Percentiles rank a stretch among this genome's conserved stretches.
Evolutionary conservation across 2,888 invertebrate genomes (phyloP).

Genomic region (Gari tellinella): DNA sequence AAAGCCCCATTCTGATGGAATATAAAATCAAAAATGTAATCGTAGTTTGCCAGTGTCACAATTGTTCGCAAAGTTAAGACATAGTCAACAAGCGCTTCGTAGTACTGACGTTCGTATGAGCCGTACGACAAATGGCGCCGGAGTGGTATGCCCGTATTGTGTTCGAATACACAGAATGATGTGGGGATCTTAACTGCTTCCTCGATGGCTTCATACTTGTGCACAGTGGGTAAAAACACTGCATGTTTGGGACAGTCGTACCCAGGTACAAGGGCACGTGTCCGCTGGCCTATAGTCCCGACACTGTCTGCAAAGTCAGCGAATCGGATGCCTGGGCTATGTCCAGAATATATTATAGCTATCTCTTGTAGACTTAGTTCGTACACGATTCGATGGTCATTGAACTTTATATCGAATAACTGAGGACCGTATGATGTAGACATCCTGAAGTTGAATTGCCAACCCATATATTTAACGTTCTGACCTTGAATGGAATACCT

Average conservation of each 20-base stretch:
- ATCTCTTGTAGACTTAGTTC: conserved; percentile 79
- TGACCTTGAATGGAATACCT: conserved; percentile 75
- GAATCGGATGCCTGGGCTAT: conserved; percentile 61
- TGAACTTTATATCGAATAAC: conserved; percentile 72
- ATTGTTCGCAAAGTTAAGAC: conserved; percentile 72
- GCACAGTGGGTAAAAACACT: conserved; percentile 65
- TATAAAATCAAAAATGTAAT: conserved; percentile 78
- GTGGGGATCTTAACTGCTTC: conserved; percentile 44
- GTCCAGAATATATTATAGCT: conserved; percentile 74
- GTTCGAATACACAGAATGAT: conserved; percentile 78
- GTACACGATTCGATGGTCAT: conserved; percentile 76
- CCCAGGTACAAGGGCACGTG: conserved; percentile 72
- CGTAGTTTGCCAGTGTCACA: conserved; percentile 75
- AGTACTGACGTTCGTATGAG: conserved; percentile 50
- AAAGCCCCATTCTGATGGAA: conserved; percentile 78
- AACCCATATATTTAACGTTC: conserved; percentile 75
- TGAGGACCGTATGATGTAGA: conserved; percentile 73
- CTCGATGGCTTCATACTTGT: conserved; percentile 46
- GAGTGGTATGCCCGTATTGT: conserved; percentile 73
- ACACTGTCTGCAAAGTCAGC: conserved; percentile 74
- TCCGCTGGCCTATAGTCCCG: conserved; percentile 64
- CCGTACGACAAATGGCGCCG: conserved; percentile 65
- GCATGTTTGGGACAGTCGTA: conserved; percentile 79
- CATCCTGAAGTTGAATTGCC: conserved; percentile 78
- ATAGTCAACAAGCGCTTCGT: conserved; percentile 72